Base-by-base conservation (phyloP, 1,140 invertebrate species). In the Linepithema humile region DNA sequence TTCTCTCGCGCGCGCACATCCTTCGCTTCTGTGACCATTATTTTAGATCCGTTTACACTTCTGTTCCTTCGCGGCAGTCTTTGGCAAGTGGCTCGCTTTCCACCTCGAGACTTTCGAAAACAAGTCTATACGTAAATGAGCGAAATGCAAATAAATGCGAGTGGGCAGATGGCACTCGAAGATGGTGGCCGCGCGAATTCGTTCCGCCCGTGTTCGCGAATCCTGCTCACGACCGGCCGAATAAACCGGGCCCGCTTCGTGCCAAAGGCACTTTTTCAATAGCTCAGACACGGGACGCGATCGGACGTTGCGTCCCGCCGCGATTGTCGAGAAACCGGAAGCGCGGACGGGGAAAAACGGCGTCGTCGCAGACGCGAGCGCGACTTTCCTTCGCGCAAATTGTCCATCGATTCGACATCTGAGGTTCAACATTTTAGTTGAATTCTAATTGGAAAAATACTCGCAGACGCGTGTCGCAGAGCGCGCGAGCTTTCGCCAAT, bases 61-160 rank as follows among this genome's bases (percentile, higher is more conserved):
- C 23, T 26, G 50, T 43, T 72, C n/a, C 35, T 32, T 60, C 29
- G 60, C 29, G 26, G 38, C 60, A 15, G 0, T 20, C 45, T 65
- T 57, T 86, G 85, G 84, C 85, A 87, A 73, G 69, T 32, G 7
- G 35, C n/a, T 73, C 80, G 50, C 40, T 67, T 62, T 87, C 32
- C 38, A 43, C 57, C 64, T 87, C 59, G 80, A 70, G 64, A 87
- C 64, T 83, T 83, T 83, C 82, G 48, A 77, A 83, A 77, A 78
- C 67, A 77, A 60, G 60, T 77, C 82, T 77, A 77, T 43, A 77
- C 62, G 53, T 72, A 74, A 88, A 88, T 88, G 86, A 88, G 53
- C 67, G 83, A 85, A 88, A 85, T 87, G 72, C 65, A 84, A 88
- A 87, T 87, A 87, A 87, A 87, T 83, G 55, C 60, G 74, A 29